phyloP scores from a whole-genome alignment of 2,797 vertebrate genomes.

The Leptodactylus fallax region DNA sequence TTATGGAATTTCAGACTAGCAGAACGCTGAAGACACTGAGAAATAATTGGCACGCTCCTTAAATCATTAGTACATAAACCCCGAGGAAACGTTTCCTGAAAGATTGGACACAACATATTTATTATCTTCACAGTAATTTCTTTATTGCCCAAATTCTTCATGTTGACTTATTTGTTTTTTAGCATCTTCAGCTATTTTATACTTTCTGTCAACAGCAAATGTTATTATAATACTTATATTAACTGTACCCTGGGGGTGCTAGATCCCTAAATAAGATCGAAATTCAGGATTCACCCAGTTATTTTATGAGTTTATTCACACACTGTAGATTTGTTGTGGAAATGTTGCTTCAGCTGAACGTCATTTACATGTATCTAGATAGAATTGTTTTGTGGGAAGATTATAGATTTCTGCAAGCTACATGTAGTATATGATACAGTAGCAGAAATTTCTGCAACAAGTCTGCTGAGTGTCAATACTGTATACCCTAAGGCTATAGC shows the following conservation, averaged over 20 bases:
- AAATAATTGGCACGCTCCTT: background rate
- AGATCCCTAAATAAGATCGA: background rate
- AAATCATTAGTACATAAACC: background rate
- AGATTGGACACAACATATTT: slow-evolving; percentile 3
- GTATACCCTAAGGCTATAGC: no score
- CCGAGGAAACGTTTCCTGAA: background rate
- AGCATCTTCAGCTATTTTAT: background rate
- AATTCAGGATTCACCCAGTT: no score
- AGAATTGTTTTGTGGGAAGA: no score
- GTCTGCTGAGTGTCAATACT: no score
- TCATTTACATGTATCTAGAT: no score
- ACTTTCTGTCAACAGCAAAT: background rate
- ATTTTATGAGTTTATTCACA: no score
- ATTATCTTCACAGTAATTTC: background rate
- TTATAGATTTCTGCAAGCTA: no score
- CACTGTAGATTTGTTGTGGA: no score
- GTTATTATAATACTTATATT: background rate
- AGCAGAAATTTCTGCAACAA: no score
- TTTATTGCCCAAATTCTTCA: background rate
- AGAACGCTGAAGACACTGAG: background rate
- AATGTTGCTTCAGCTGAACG: no score
- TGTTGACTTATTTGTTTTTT: slow-evolving; percentile 9
- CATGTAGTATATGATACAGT: no score
- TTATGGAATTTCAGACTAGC: background rate
- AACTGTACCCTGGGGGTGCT: background rate